A percentile compares a stretch with the other conserved stretches of the same genome.
phyloP scores from a whole-genome alignment of 2,888 invertebrate species.

The Urechis unicinctus region DNA sequence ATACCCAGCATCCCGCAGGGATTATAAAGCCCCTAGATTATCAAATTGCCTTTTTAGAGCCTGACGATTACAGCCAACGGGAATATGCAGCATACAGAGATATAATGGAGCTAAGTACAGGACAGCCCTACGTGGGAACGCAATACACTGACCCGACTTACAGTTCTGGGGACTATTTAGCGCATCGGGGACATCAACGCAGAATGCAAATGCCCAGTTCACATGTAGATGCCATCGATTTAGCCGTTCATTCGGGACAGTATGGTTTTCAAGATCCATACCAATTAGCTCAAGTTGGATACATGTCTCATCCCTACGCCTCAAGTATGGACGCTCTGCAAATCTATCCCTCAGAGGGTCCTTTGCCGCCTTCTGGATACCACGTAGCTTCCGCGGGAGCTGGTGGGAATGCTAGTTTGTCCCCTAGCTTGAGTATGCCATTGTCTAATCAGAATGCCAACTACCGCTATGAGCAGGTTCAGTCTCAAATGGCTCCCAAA shows the following conservation, averaged over 20 bases:
- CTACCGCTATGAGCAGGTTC: too few species aligned
- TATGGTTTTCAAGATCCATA: neutral
- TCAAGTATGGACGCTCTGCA: neutral
- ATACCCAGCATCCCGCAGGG: conserved; percentile 31
- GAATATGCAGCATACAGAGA: conserved; percentile 22
- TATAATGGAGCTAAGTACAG: neutral
- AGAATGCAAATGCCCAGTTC: neutral
- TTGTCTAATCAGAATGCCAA: neutral
- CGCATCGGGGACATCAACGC: neutral
- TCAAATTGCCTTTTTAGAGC: conserved; percentile 15
- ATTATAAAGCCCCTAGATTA: conserved; percentile 48
- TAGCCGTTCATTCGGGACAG: neutral
- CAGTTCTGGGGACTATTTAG: neutral
- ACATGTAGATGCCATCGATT: neutral
- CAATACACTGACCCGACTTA: neutral
- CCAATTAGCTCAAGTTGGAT: neutral
- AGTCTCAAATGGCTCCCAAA: too few species aligned
- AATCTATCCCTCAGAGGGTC: too few species aligned
- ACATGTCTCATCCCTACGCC: neutral
- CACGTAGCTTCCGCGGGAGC: neutral
- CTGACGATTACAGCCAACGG: conserved; percentile 15
- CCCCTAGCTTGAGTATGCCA: neutral
- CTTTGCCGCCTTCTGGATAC: too few species aligned
- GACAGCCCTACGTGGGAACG: neutral
- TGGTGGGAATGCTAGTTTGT: neutral